Evolutionary conservation across 2,113 vertebrate species (phyloP).

Genomic region (Micronisus gabar): DNA sequence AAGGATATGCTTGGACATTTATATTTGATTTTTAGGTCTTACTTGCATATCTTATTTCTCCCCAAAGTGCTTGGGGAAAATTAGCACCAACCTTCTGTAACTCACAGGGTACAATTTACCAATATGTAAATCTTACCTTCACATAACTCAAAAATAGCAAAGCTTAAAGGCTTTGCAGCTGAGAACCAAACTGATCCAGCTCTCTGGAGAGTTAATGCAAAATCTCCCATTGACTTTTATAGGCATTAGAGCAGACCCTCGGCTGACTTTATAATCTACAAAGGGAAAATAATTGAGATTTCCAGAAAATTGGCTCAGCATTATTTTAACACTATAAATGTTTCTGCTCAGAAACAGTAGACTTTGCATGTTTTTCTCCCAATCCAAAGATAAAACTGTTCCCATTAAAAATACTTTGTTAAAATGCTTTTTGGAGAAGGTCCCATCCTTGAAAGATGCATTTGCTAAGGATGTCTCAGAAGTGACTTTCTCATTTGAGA

Average conservation of each 20-base stretch:
- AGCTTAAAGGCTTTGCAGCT: background rate
- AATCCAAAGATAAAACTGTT: background rate
- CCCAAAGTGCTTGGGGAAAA: background rate
- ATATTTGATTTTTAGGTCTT: background rate
- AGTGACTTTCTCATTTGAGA: background rate
- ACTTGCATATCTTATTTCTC: background rate
- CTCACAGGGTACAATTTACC: background rate
- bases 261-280: background rate
- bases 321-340: background rate
- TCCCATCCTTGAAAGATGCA: background rate
- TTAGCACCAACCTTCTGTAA: background rate
- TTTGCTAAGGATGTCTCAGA: background rate
- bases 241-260: background rate
- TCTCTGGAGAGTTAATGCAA: background rate
- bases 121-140: background rate
- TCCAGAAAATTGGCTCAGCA: background rate
- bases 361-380: background rate
- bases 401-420: background rate
- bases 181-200: background rate
- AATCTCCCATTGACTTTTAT: background rate
- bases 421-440: background rate
- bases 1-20: fast-evolving
- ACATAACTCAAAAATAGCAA: background rate
- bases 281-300: conserved; percentile 4
- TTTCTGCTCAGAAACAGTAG: background rate